Percentiles rank a stretch among this genome's conserved stretches.
Conservation (phyloP, 2,113 vertebrate genomes). For the Hippotragus niger region DNA sequence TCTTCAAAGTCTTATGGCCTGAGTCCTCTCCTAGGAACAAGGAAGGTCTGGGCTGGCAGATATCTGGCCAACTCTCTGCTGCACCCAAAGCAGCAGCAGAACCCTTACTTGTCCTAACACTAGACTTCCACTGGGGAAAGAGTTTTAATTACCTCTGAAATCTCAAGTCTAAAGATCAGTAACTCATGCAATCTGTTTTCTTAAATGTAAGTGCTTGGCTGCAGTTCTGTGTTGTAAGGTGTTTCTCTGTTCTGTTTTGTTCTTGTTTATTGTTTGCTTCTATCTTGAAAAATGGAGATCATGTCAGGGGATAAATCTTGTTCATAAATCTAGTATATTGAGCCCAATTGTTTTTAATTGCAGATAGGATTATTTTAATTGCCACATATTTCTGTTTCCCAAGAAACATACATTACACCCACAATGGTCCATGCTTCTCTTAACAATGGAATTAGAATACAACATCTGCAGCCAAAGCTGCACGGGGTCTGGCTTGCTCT, state of each 20-base stretch:
- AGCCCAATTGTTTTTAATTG: background rate
- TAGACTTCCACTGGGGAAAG: background rate
- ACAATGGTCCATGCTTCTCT: background rate
- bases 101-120: background rate
- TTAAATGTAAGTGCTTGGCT: background rate
- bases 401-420: background rate
- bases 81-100: rapidly evolving
- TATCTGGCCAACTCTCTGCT: background rate
- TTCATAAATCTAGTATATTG: background rate
- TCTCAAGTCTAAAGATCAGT: background rate
- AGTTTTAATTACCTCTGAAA: background rate
- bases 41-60: background rate
- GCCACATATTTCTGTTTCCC: background rate
- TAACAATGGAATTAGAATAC: slow-evolving; percentile 25
- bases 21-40: background rate
- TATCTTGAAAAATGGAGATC: background rate
- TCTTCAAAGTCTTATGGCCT: background rate
- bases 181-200: background rate
- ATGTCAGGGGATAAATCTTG: background rate
- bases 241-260: background rate
- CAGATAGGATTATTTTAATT: background rate
- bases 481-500: background rate
- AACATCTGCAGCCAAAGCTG: rapidly evolving
- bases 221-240: background rate
- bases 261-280: slow-evolving; percentile 14